These are phyloP conservation scores for Mechanitis messenoides DNA, from an alignment of 2,888 invertebrate species.

Conservation along the genomic window DNA sequence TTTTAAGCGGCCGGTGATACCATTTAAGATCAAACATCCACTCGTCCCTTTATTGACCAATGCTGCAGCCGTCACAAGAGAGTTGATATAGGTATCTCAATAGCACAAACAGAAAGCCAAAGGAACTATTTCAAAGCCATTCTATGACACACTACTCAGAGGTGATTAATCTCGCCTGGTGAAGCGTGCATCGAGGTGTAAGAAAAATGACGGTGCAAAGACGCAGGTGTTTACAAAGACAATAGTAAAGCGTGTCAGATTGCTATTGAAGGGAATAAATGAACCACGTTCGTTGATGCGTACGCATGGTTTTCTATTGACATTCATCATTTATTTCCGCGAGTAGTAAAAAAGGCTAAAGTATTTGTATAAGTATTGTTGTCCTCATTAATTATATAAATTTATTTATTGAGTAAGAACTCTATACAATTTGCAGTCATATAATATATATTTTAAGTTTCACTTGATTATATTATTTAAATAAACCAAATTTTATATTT, in stretches of 20 bases:
- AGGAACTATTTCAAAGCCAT: conserved; percentile 1
- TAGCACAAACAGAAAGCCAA: background rate
- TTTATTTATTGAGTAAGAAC: no score
- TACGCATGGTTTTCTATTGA: conserved; percentile 7
- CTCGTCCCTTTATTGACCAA: no score
- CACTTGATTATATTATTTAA: no score
- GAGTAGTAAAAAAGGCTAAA: background rate
- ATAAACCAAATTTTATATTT: no score
- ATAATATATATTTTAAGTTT: no score
- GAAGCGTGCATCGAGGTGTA: conserved; percentile 8
- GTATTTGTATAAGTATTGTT: no score
- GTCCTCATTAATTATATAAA: no score
- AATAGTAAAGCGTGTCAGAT: conserved; percentile 16
- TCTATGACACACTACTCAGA: conserved; percentile 1
- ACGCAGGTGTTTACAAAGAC: conserved; percentile 18
- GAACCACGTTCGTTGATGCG: conserved; percentile 7
- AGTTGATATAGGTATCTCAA: background rate
- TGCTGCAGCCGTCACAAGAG: no score
- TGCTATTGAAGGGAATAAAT: conserved; percentile 19
- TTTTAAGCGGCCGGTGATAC: no score
- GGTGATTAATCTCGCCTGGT: conserved; percentile 1
- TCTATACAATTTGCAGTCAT: no score
- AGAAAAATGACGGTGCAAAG: conserved; percentile 13
- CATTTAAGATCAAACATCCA: no score
- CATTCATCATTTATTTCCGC: background rate